Base-by-base conservation (phyloP, 2,888 invertebrate species). In the Byasa hedistus region DNA sequence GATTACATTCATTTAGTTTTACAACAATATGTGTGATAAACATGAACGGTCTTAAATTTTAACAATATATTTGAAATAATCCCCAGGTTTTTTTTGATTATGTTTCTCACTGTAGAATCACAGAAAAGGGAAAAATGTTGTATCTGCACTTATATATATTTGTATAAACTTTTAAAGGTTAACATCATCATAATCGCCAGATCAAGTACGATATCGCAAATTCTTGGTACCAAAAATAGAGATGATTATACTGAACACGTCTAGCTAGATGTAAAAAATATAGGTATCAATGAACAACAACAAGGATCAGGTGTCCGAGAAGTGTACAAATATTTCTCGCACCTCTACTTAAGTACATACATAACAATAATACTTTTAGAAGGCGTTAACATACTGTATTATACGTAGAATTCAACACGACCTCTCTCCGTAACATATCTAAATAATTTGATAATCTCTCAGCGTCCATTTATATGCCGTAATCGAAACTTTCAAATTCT, bases 401-500 rank as follows among this genome's bases (percentile, higher is more conserved):
- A 70, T 81, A 81, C 85, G 86, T 89, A 87, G 85, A 87, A 86
- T 83, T 81, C 71, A 72, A 69, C 79, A 83, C 83, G 80, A 80
- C 82, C 85, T 83, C 82, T 82, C 84, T 82, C 84, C 80, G 76
- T 81, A 85, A 82, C 84, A 83, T 88, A 90, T 82, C 87, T 90
- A 91, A n/a, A 90, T 89, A 91, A 89, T 90, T 89, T 89, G 88
- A 85, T 81, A 85, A 83, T 86, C 84, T 89, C 88, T 88, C 89
- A 89, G 89, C 88, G 86, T 85, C 83, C 76, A 81, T 87, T 93
- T 93, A 94, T 80, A 94, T 91, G 73, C 94, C 95, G 78, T 93
- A 96, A 85, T 96, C 96, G 83, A 96, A 96, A 76, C 95, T 95
- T 83, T 95, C 96, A 91, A 94, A 95, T 86, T 96, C 96, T 71